These are phyloP conservation scores for Bostrychus sinensis DNA, from an alignment of 2,113 vertebrate genomes.

Conservation along the genomic window DNA sequence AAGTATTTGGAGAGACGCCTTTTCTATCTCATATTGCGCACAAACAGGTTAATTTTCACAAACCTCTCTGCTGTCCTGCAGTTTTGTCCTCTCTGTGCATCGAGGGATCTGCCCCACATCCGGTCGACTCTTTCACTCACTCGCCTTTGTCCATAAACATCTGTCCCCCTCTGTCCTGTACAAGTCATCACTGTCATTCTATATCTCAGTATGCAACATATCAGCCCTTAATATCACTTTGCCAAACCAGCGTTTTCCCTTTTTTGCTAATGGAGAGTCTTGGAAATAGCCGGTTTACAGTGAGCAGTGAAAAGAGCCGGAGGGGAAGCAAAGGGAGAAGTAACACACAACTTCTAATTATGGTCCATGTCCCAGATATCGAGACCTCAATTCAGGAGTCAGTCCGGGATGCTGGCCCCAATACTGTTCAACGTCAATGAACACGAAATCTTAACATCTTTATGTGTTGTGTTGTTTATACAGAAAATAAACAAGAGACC, in stretches of 20 bases:
- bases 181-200: neutral
- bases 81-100: conserved; percentile 72
- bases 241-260: neutral
- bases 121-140: conserved; percentile 17
- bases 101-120: conserved; percentile 78
- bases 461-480: conserved; percentile 10
- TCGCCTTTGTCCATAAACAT: conserved; percentile 41
- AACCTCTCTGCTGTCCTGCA: conserved; percentile 66
- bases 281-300: conserved; percentile 32
- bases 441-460: conserved; percentile 35
- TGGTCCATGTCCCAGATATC: conserved; percentile 68
- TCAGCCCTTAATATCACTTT: neutral
- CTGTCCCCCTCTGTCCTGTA: neutral
- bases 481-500: too few species aligned
- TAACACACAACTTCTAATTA: conserved; percentile 66
- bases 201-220: neutral
- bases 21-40: conserved; percentile 51
- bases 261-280: conserved; percentile 24
- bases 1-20: too few species aligned
- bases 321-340: conserved; percentile 51
- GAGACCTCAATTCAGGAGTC: conserved; percentile 71
- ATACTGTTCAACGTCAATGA: conserved; percentile 29
- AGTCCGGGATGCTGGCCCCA: conserved; percentile 46
- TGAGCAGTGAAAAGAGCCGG: conserved; percentile 29
- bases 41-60: conserved; percentile 62